A percentile compares a stretch with the other conserved stretches of the same genome.
Conservation (phyloP, 2,113 vertebrate genomes). For the Oreochromis aureus region DNA sequence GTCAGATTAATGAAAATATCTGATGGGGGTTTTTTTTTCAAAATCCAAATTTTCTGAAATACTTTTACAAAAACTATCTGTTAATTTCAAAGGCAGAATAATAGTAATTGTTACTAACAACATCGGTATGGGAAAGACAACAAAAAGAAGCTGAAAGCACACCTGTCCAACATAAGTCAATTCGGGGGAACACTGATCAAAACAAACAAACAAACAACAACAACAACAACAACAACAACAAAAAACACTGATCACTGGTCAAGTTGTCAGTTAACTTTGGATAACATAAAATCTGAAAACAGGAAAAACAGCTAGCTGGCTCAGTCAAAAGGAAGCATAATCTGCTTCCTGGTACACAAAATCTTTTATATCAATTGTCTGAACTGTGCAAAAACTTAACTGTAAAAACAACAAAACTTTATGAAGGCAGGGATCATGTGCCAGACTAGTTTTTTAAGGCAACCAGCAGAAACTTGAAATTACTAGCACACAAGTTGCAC, state of each 20-base stretch:
- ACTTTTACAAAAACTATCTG: background rate
- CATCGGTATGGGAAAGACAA: background rate
- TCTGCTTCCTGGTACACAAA: background rate
- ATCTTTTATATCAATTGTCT: background rate
- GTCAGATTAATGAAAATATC: background rate
- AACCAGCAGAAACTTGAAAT: background rate
- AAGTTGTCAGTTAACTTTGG: background rate
- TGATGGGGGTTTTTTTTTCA: background rate
- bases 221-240: no score
- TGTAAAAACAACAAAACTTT: background rate
- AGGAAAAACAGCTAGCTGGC: background rate
- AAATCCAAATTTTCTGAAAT: background rate
- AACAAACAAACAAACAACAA: no score
- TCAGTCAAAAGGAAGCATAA: background rate
- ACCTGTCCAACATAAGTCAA: background rate
- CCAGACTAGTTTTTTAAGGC: background rate
- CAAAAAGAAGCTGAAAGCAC: background rate
- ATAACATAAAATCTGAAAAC: background rate
- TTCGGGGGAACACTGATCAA: background rate
- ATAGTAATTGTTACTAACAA: background rate
- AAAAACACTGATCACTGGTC: background rate
- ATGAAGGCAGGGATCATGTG: fast-evolving
- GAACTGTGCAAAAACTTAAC: background rate
- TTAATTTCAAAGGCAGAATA: background rate
- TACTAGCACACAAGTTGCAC: background rate